phyloP scores from a whole-genome alignment of 1,140 invertebrate genomes.

The Dysdera silvatica region DNA sequence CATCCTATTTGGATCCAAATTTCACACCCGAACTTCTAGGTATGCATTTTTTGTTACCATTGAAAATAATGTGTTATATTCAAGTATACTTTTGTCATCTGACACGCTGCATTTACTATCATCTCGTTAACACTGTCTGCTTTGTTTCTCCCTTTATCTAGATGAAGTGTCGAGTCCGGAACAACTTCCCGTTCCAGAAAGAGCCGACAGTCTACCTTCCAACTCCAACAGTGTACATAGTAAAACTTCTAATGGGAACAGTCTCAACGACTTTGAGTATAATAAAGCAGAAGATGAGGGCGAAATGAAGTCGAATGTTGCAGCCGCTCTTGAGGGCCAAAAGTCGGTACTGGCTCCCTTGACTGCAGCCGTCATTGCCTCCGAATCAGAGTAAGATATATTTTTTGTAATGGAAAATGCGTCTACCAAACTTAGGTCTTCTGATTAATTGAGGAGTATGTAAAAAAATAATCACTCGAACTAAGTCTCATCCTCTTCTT shows the following conservation, averaged over 20 bases:
- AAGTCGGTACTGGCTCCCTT: constrained; percentile 29
- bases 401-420: neutral
- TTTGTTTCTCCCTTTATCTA: neutral
- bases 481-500: too few relatives aligned
- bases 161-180: constrained; percentile 31
- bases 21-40: constrained; percentile 25
- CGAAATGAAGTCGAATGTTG: constrained; percentile 18
- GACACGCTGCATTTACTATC: too few relatives aligned
- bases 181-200: constrained; percentile 25
- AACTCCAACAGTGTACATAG: constrained; percentile 24
- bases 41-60: neutral
- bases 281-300: neutral
- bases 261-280: neutral
- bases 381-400: constrained; percentile 33
- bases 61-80: too few relatives aligned
- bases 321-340: constrained; percentile 23
- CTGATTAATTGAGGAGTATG: too few relatives aligned
- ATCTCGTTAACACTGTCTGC: neutral
- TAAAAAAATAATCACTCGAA: too few relatives aligned
- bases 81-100: too few relatives aligned
- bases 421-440: too few relatives aligned
- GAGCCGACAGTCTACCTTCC: constrained; percentile 23
- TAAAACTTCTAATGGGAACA: neutral
- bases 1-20: constrained; percentile 21
- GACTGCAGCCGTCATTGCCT: constrained; percentile 27